Conservation (phyloP, 2,113 vertebrate species). For the Hippocampus mohnikei region DNA sequence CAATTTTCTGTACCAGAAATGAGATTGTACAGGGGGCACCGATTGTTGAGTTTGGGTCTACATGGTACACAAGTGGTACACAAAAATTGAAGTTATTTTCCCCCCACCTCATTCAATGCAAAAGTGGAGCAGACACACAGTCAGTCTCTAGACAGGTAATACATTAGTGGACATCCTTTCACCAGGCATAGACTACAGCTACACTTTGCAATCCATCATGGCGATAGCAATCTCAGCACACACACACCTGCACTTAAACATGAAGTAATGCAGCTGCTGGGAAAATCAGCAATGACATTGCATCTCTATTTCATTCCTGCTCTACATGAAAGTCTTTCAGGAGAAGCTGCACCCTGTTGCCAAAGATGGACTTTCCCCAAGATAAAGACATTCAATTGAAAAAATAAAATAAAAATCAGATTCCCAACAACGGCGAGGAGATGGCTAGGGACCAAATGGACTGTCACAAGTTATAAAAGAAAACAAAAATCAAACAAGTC, state of each 20-base stretch:
- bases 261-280: background rate
- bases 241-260: conserved; percentile 24
- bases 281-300: conserved; percentile 13
- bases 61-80: conserved; percentile 9
- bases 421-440: conserved; percentile 28
- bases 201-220: conserved; percentile 66
- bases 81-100: background rate
- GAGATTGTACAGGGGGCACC: background rate
- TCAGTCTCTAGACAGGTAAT: conserved; percentile 43
- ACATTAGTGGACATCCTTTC: conserved; percentile 49
- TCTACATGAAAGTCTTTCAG: conserved; percentile 23
- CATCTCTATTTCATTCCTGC: conserved; percentile 31
- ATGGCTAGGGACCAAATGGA: conserved; percentile 6
- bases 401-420: conserved; percentile 12
- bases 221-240: conserved; percentile 67
- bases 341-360: conserved; percentile 17
- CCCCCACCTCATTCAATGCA: conserved; percentile 23
- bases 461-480: background rate
- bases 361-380: conserved; percentile 19
- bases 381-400: conserved; percentile 54
- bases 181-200: conserved; percentile 31
- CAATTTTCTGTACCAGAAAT: background rate
- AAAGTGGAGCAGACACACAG: conserved; percentile 53
- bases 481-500: background rate
- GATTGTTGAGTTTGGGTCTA: background rate